Base-by-base conservation (phyloP, 2,888 invertebrate genomes). In the Orthosia incerta region DNA sequence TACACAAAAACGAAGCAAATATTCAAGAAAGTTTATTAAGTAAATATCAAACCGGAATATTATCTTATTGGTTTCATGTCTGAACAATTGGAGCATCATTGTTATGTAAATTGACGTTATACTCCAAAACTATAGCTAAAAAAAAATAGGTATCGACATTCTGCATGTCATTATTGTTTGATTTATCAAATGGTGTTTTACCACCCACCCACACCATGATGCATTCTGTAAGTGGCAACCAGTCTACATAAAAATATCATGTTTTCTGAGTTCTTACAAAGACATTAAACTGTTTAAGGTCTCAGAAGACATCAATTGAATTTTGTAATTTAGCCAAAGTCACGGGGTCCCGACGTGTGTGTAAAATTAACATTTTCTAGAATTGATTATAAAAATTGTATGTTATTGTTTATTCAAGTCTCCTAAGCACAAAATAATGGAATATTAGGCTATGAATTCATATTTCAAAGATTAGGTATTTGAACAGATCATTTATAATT, bases 1-100 rank as follows among this genome's bases (percentile, higher is more conserved):
- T 74, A 83, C 12, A 83, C 69, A 74, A 39, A 73, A 61, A 56
- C 18, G 15, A 46, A 56, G 39, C 50, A n/a, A 82, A 60, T 56
- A 59, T 65, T 51, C 16, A 26, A 39, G n/a, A 67, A 56, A 53
- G 23, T 66, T 45, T 51, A 59, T 61, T 61, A 62, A 67, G n/a
- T 31, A n/a, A 53, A 63, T 46, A 45, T 50, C 11, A 68, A 84
- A 81, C 82, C 45, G 57, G 65, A 71, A 76, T 68, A 76, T 65
- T 70, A 76, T 76, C 82, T 23, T 63, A 50, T 67, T 74, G 66
- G 70, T 60, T 56, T 48, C 20, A 46, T 67, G 60, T 84, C 64
- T 84, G 67, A 31, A 61, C 69, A 74, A 79, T 26, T 74, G 75
- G 18, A 46, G 9, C 13, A 53, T 15, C 45, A 62, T 76, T 81